Base-by-base conservation (phyloP, 92 coral and sea anemone species). In the Bergia sp. region DNA sequence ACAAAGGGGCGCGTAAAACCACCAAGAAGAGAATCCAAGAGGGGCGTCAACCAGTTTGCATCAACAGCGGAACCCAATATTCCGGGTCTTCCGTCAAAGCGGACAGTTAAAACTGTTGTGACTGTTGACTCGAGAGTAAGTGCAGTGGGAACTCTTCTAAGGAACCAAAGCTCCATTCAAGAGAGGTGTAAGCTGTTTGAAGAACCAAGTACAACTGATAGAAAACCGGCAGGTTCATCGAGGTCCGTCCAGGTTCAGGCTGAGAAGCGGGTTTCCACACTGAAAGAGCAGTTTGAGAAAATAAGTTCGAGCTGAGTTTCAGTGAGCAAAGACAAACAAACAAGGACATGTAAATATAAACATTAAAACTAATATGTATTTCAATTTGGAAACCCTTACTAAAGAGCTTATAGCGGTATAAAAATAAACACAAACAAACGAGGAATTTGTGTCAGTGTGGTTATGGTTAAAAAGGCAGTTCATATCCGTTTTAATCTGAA, bases 171-270 rank as follows among this genome's bases (percentile, higher is more conserved):
- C 11, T 80, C 85, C 5, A 36, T 80, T 6, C 44, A 55, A 20
- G 85, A 80, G 29, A 72, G 85, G 44, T 37, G 85, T 57, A 57
- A 80, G 57, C 11, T 80, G 44, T 80, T 57, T 57, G 85, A 80
- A 36, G 8, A 42, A 4, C 20, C 72, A 38, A 55, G 44, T 57
- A 37, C 73, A 38, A 13, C 1, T 4, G 71, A 57, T 12, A 55
- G 37, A 57, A 21, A 37, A 37, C 8, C 45, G 29, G 29, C 29
- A 38, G 18, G 36, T 15, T 55, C 44, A 49, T 12, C 18, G 40
- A 37, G 49, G 42, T 45, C 13, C 72, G 47, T 80, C 4, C 45
- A 55, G 11, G 85, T 80, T 1, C 57, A 37, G 11, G 69, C 72
- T 7, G 85, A 11, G 4, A 37, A 80, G 1, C 36, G 72, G 8